These are phyloP conservation scores for Mormyrus hasselquistii DNA, from an alignment of 2,797 vertebrate species.

Conservation along the genomic window DNA sequence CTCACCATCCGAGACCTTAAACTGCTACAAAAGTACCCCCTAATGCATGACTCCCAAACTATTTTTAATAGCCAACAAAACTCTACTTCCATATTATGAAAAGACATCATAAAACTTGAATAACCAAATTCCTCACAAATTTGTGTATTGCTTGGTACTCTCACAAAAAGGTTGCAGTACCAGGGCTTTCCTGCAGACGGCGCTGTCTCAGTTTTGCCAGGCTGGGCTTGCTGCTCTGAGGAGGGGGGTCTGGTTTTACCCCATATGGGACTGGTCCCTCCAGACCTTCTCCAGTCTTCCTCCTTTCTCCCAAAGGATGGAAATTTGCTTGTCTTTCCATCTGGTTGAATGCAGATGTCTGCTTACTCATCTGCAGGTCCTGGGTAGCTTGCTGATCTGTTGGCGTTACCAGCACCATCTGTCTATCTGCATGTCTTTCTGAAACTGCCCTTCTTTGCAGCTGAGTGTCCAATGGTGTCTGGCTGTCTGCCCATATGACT, in stretches of 20 bases:
- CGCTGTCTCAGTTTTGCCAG: slow-evolving; percentile 64
- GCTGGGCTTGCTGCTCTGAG: slow-evolving; percentile 67
- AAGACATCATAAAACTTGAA: not conserved
- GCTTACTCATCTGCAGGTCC: slow-evolving; percentile 13
- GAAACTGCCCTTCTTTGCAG: slow-evolving; percentile 33
- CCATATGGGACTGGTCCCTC: slow-evolving; percentile 35
- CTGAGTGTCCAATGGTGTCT: slow-evolving; percentile 45
- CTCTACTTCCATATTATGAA: not conserved
- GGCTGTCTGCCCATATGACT: slow-evolving; percentile 38
- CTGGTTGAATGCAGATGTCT: not conserved
- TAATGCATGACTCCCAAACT: not conserved
- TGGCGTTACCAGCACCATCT: not conserved
- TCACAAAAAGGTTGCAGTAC: slow-evolving; percentile 31
- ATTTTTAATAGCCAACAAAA: not conserved
- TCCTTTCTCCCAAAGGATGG: slow-evolving; percentile 44
- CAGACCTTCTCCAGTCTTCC: slow-evolving; percentile 34
- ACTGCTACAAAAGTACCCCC: not conserved
- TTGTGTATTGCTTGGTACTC: not conserved
- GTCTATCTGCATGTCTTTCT: slow-evolving; percentile 36
- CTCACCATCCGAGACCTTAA: not conserved
- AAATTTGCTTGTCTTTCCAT: slow-evolving; percentile 23
- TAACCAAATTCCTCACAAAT: not conserved
- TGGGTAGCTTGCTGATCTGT: slow-evolving; percentile 1
- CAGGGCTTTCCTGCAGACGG: slow-evolving; percentile 57
- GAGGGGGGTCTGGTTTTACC: slow-evolving; percentile 63